Conservation (phyloP, 2,113 vertebrate genomes). For the Osmerus mordax region DNA sequence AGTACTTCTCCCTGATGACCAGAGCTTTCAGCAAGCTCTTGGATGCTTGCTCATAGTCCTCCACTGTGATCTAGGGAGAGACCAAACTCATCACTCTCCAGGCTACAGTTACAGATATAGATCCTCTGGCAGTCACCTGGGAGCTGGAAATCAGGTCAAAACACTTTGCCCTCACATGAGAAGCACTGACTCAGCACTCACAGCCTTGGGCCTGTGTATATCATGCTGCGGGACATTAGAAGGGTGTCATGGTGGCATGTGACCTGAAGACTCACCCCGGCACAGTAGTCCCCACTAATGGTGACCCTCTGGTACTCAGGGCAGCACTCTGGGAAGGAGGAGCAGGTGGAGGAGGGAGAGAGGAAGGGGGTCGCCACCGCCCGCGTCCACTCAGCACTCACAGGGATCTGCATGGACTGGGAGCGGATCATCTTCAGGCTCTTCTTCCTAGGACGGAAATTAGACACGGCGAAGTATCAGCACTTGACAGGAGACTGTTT, state of each 20-base stretch:
- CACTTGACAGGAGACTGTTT: no score
- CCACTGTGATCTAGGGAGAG: slow-evolving; percentile 83
- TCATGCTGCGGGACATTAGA: no score
- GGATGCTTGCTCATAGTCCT: slow-evolving; percentile 93
- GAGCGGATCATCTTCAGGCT: slow-evolving; percentile 93
- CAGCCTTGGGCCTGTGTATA: no score
- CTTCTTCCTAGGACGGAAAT: slow-evolving; percentile 79
- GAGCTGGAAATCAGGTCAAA: no score
- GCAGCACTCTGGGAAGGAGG: slow-evolving; percentile 55
- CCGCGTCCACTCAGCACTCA: slow-evolving; percentile 67
- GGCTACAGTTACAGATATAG: no score
- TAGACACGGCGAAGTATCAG: no score
- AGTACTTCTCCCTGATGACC: slow-evolving; percentile 90
- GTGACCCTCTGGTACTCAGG: slow-evolving; percentile 96
- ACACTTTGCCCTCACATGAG: no score
- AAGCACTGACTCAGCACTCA: no score
- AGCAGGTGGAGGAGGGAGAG: slow-evolving; percentile 72
- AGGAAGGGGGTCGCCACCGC: slow-evolving; percentile 64
- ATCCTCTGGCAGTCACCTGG: no score
- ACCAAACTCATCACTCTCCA: no score
- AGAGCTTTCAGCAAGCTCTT: slow-evolving; percentile 88
- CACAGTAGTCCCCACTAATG: slow-evolving; percentile 94
- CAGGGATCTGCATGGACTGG: slow-evolving; percentile 85
- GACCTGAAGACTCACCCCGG: slow-evolving; percentile 80
- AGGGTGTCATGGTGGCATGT: background rate